Evolutionary conservation across 1,140 invertebrate species (phyloP).

Genomic region (Rhagoletis zephyria): DNA sequence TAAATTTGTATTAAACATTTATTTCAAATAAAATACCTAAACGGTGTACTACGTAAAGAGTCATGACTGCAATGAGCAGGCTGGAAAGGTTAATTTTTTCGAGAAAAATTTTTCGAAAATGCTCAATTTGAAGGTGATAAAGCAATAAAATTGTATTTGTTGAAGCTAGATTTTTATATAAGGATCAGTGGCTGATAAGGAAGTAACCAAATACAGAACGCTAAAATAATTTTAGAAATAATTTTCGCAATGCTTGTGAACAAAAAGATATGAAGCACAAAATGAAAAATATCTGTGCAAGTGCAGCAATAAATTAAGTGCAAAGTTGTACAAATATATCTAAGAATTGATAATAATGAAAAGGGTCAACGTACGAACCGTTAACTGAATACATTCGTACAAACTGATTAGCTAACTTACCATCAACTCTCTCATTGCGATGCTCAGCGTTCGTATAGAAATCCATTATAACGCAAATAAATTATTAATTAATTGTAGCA

Average conservation of each 20-base stretch:
- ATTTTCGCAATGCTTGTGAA: background rate
- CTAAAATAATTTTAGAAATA: background rate
- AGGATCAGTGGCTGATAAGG: background rate
- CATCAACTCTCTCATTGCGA: constrained; percentile 58
- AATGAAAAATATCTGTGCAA: constrained; percentile 10
- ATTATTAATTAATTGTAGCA: constrained; percentile 23
- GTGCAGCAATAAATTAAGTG: constrained; percentile 55
- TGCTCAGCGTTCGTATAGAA: constrained; percentile 63
- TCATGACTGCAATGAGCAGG: too few species aligned
- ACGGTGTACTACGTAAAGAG: too few species aligned
- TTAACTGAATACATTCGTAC: background rate
- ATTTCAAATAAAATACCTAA: too few species aligned
- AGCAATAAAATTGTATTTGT: background rate
- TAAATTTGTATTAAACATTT: too few species aligned
- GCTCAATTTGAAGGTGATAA: too few species aligned
- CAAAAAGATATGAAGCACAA: constrained; percentile 28
- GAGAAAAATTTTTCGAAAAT: too few species aligned
- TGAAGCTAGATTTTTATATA: background rate
- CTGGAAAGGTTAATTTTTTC: too few species aligned
- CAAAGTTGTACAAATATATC: constrained; percentile 53
- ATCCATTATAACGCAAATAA: constrained; percentile 62
- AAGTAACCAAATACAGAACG: background rate
- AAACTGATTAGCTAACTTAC: constrained; percentile 26
- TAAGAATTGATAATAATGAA: background rate
- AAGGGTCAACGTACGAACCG: background rate